Evolutionary conservation across 1,140 invertebrate genomes (phyloP), one percentile per base, ranked within the genome.

Genomic region (Vollenhovia emeryi): DNA sequence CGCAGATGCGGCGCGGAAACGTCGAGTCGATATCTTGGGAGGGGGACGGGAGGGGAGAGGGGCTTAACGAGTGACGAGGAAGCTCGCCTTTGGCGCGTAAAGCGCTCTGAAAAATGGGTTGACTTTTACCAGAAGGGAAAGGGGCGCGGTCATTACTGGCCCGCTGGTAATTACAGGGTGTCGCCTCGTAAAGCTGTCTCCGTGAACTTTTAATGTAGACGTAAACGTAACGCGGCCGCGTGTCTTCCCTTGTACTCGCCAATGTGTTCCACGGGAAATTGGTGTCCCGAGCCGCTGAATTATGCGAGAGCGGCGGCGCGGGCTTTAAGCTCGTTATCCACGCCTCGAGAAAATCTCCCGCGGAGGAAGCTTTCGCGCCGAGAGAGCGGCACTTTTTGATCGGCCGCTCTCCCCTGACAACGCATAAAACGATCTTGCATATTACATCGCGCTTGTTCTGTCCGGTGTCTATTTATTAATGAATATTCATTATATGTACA

Each of bases 151-250:
- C 75, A 79, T 66, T 64, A 59, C 40, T 79, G 27, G 45, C 57
- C 75, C 45, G 18, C 68, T 57, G 45, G 68, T 83, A 83, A 83
- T 83, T 73, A 83, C 68, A 83, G 68, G 68, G 66, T 83, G 66
- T 74, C 79, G 50, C 66, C 50, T 74, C 79, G 43, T 83, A 83
- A 74, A 83, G 40, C 55, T 83, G 79, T 60, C 79, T 48, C 79
- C 40, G 69, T 48, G 69, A 83, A 83, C 79, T 83, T 79, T 83
- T 83, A 83, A 83, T 83, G 79, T 74, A 83, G 79, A 83, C 79
- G 27, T 83, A 45, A 52, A 71, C 68, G 48, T 82, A 82, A 82
- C 71, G 68, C 24, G 6, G 18, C 30, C 36, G 48, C 40, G 50
- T 74, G 50, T 82, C 66, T 55, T 57, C 36, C 24, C 40, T n/a